Conservation (phyloP, 1,140 invertebrate genomes). For the Heliconius himera region DNA sequence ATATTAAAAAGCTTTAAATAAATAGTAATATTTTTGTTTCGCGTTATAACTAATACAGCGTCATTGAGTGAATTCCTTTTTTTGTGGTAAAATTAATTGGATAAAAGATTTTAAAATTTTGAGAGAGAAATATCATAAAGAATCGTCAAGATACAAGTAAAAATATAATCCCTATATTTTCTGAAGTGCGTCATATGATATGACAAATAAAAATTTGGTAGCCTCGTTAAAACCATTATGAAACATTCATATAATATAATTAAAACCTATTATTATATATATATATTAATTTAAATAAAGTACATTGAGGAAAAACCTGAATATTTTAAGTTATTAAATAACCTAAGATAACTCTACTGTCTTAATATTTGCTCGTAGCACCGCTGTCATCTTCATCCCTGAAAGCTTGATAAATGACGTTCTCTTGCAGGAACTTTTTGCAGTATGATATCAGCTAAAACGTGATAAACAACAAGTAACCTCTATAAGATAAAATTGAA, state of each 20-base stretch:
- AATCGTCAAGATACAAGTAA: too few species aligned
- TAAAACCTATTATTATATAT: not conserved
- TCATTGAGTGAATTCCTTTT: too few species aligned
- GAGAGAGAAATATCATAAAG: too few species aligned
- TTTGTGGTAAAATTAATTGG: too few species aligned
- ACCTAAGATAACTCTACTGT: constrained; percentile 17
- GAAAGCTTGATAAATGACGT: constrained; percentile 55
- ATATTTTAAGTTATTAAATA: constrained; percentile 4
- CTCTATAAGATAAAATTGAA: constrained; percentile 2
- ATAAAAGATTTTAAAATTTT: too few species aligned
- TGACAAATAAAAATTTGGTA: too few species aligned
- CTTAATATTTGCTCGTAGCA: constrained; percentile 32
- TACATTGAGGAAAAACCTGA: not conserved
- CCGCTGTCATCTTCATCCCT: constrained; percentile 31
- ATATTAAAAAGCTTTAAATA: too few species aligned
- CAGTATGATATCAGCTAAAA: constrained; percentile 64
- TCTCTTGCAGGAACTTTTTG: constrained; percentile 58
- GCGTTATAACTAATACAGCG: too few species aligned
- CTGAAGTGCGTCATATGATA: too few species aligned
- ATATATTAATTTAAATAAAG: not conserved
- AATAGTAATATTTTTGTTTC: too few species aligned
- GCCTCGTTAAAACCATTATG: not conserved
- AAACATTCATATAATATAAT: not conserved
- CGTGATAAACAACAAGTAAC: constrained; percentile 18
- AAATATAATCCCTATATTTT: too few species aligned